Base-by-base conservation (phyloP, 1,140 invertebrate species). In the Lutraria rhynchaena region DNA sequence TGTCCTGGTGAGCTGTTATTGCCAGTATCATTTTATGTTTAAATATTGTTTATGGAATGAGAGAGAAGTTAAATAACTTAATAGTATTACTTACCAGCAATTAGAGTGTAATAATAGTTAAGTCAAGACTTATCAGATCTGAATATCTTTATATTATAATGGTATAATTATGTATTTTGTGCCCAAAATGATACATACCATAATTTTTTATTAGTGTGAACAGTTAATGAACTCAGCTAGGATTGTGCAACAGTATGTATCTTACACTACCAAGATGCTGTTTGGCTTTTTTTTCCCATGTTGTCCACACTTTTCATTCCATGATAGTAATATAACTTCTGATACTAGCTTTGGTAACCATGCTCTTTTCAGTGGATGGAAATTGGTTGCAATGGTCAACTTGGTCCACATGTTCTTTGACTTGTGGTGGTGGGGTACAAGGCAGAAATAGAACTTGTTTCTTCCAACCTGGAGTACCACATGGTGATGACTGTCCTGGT, bases 361-460 rank as follows among this genome's bases (percentile, higher is more conserved):
- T 67, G 2, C 9, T 55, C 27, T 55, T 73, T 55, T n/a, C 49
- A 88, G 87, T 86, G 53, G 87, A 88, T 33, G 86, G 86, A 31
- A 31, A 74, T 27, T 87, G 83, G 84, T 33, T 46, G 27, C 67
- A 63, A 19, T 89, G 87, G 87, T 35, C 67, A n/a, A 3, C 17
- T 19, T 87, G 75, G 85, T 58, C 80, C 19, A 46, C 35, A 46
- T 88, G 83, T 53, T 69, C 81, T 15, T 58, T 81, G 33, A 83
- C 85, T 9, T 89, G 89, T 67, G 86, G 87, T 22, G 81, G 76
- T 53, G 91, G 90, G 4, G 76, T 46, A 11, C 82, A 86, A 57
- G 65, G 33, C 11, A 78, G 91, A 31, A 63, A 33, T 41, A 63
- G 87, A 41, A 55, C 15, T 3, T 90, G 89, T 70, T 71, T 83